A percentile compares a stretch with the other conserved stretches of the same genome.
Conservation (phyloP, 1,140 invertebrate genomes). For the Theocolax elegans region DNA sequence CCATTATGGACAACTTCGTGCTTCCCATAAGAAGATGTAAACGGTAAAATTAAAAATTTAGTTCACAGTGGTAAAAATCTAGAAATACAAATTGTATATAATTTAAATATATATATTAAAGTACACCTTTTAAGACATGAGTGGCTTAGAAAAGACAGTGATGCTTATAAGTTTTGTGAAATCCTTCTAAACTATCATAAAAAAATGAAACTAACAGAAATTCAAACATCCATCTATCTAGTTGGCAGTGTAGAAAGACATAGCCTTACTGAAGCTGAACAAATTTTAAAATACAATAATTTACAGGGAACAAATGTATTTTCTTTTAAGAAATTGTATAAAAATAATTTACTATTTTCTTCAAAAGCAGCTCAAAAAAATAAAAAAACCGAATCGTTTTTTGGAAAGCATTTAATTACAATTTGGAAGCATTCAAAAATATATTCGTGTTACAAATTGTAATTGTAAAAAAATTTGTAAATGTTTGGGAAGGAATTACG, state of each 20-base stretch:
- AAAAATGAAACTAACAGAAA: background rate
- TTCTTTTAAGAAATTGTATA: background rate
- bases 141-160: background rate
- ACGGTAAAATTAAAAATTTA: slow-evolving; percentile 12
- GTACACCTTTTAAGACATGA: background rate
- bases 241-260: background rate
- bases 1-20: too few relatives aligned
- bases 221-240: background rate
- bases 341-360: too few relatives aligned
- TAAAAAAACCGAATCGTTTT: slow-evolving; percentile 8
- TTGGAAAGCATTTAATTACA: background rate
- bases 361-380: background rate
- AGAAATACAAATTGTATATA: too few relatives aligned
- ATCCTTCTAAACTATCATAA: background rate
- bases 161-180: background rate
- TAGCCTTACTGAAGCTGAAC: background rate
- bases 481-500: background rate
- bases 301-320: background rate
- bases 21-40: slow-evolving; percentile 2
- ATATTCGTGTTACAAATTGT: background rate
- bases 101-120: background rate
- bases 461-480: background rate
- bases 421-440: background rate
- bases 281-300: background rate
- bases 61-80: slow-evolving; percentile 1